Base-by-base conservation (phyloP, 2,888 invertebrate genomes). In the Caenorhabditis becei region DNA sequence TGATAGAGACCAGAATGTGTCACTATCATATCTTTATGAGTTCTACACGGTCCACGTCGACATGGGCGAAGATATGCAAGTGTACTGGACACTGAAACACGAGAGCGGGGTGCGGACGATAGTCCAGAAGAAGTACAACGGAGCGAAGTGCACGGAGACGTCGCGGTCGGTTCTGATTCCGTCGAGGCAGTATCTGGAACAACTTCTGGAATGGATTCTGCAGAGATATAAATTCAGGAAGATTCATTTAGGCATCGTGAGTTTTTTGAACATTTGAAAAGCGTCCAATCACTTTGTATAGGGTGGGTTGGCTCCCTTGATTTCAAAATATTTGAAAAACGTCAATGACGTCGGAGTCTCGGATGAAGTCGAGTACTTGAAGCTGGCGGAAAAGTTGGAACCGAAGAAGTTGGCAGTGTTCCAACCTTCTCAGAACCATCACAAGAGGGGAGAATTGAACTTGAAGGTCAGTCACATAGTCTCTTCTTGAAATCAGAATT, bases 21-120 rank as follows among this genome's bases (percentile, higher is more conserved):
- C n/a, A n/a, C n/a, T n/a, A n/a, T n/a, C 65, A 32, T 74, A 41
- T 74, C 74, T 74, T 74, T 75, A 53, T 66, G 77, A 78, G 65
- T 78, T 78, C 59, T 78, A 65, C 65, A 59, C 65, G 28, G 32
- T 78, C 16, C 70, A 66, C 11, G 37, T 58, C 56, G 41, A 65
- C n/a, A 59, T 78, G 58, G 70, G 51, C 24, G 51, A 49, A 4
- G 51, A 78, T 5, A 47, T 65, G 41, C 32, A 32, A 16, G 70
- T 78, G 5, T 41, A 65, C 14, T 71, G 69, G 65, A 53, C 51
- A 16, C 20, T 78, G 28, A 63, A 78, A 26, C 7, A 32, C 49
- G 59, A 70, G 28, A 71, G 77, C 26, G 70, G 70, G 5, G 47
- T 65, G 11, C 14, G 70, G 47, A 78, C 77, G 37, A 58, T 70